Base-by-base conservation (phyloP, 2,113 vertebrate genomes). In the Salminus brasiliensis region DNA sequence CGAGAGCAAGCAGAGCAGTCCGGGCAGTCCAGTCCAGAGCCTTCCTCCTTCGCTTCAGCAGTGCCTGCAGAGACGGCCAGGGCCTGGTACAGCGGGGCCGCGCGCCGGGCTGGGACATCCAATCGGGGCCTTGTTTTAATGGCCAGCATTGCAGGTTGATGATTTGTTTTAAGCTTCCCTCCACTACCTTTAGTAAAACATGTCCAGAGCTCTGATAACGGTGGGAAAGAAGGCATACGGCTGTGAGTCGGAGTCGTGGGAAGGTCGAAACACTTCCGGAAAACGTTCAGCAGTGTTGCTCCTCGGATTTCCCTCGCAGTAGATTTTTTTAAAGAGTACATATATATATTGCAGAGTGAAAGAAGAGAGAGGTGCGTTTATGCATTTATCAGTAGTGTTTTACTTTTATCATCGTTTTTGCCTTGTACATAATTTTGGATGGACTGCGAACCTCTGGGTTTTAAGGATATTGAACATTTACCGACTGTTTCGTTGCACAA, bases 1-100 rank as follows among this genome's bases (percentile, higher is more conserved):
- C 89, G 90, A 92, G 89, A 88, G 90, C 83, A 90, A 89, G 93
- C 92, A n/a, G n/a, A n/a, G n/a, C n/a, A 83, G 84, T 81, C 85
- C 89, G 74, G 79, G 83, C 23, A 71, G 79, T 72, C 78, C 1
- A 47, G 52, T 55, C 27, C 76, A 77, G 74, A 72, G 84, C 72
- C 12, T 76, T 83, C 80, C 74, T 72, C 80, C 76, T 75, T 52
- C 43, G 79, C 70, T 49, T 16, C 25, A 27, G 29, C 59, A 30
- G 36, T 59, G 79, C 65, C 43, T n/a, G 66, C 74, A 23, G 84
- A 86, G 73, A 1, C 79, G n/a, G n/a, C n/a, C n/a, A n/a, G n/a
- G n/a, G n/a, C n/a, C n/a, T n/a, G n/a, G n/a, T n/a, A n/a, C n/a
- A 81, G 85, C 81, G 36, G 74, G 30, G 80, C n/a, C 47, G 76